phyloP scores from a whole-genome alignment of 2,113 vertebrate species.

The Apteryx mantelli region DNA sequence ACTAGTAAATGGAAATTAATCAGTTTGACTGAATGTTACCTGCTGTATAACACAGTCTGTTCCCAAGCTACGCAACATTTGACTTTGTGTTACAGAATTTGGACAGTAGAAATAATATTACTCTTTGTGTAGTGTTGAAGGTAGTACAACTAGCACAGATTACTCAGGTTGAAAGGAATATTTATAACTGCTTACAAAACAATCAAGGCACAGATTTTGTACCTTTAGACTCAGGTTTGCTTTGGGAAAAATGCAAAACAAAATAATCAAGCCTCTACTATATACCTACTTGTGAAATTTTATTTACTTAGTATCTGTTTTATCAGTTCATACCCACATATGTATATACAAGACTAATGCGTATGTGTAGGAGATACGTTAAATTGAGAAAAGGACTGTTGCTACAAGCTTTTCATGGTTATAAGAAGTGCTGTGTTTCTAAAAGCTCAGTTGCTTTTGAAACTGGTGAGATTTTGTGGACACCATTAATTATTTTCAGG shows the following conservation, averaged over 20 bases:
- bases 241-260: background rate
- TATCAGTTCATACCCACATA: background rate
- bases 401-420: background rate
- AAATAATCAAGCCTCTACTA: background rate
- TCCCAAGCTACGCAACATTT: background rate
- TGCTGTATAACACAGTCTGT: background rate
- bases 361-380: background rate
- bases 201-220: rapidly evolving
- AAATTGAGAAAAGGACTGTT: background rate
- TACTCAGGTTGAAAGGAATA: background rate
- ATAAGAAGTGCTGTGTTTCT: background rate
- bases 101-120: background rate
- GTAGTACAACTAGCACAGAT: background rate
- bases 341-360: background rate
- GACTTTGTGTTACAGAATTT: rapidly evolving
- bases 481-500: background rate
- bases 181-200: background rate
- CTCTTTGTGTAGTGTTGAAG: background rate
- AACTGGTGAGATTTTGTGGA: background rate
- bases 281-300: background rate
- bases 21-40: background rate
- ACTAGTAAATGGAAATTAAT: background rate
- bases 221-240: background rate
- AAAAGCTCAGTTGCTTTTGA: background rate
- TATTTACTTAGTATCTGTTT: background rate